Conservation (phyloP, 30 jellyfish, hydroid and myxozoan species). For the Euphysa ruthae region DNA sequence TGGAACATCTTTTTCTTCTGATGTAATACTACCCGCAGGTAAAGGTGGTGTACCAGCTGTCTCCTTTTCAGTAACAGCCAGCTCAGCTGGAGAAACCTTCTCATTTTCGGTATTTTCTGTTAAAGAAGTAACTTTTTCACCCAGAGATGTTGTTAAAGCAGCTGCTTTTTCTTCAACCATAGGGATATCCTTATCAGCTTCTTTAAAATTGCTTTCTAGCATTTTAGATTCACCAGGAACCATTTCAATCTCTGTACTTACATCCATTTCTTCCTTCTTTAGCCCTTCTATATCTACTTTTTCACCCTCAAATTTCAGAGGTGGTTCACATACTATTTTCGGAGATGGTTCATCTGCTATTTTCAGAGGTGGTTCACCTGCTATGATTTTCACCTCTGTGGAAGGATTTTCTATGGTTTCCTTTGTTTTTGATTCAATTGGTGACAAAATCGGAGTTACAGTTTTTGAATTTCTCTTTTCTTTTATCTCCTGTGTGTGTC, state of each 20-base stretch:
- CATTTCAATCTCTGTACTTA: not conserved
- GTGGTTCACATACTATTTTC: too few relatives aligned
- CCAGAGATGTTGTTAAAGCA: too few relatives aligned
- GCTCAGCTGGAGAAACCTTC: not conserved
- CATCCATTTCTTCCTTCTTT: not conserved
- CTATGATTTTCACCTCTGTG: constrained; percentile 3
- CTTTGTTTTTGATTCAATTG: constrained; percentile 12
- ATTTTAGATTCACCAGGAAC: too few relatives aligned
- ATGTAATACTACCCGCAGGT: not conserved
- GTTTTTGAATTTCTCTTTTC: too few relatives aligned
- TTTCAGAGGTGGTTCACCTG: constrained; percentile 16
- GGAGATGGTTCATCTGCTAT: not conserved
- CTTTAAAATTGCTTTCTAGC: too few relatives aligned
- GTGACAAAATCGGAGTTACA: too few relatives aligned
- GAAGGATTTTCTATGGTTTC: constrained; percentile 19
- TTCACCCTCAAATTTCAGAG: too few relatives aligned
- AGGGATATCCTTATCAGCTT: too few relatives aligned
- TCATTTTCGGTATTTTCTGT: too few relatives aligned
- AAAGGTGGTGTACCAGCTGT: not conserved
- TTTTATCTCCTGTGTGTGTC: too few relatives aligned
- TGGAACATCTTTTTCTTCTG: not conserved
- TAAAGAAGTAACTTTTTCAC: too few relatives aligned
- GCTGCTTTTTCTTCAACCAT: too few relatives aligned
- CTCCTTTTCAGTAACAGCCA: constrained; percentile 5
- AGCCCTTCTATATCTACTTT: not conserved